Percentiles rank a stretch among this genome's conserved stretches.
Evolutionary conservation across 1,140 invertebrate species (phyloP).

Genomic region (Trachymyrmex septentrionalis): DNA sequence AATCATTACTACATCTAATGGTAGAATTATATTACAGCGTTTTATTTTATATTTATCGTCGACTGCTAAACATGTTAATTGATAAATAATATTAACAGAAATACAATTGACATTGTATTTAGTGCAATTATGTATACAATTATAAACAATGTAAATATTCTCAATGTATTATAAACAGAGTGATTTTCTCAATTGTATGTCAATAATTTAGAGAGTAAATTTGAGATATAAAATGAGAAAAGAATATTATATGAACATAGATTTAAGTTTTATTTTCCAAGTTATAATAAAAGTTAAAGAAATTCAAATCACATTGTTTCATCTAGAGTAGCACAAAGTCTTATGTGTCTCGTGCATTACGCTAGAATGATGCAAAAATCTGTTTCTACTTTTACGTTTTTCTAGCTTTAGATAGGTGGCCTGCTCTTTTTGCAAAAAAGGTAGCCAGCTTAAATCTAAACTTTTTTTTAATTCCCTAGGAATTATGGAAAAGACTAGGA

Average conservation of each 20-base stretch:
- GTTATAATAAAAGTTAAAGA: slow-evolving; percentile 5
- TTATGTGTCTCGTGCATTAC: too few relatives aligned
- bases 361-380: too few relatives aligned
- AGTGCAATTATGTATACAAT: slow-evolving; percentile 17
- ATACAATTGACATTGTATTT: background rate
- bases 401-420: too few relatives aligned
- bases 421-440: too few relatives aligned
- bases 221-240: background rate
- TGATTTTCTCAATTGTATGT: slow-evolving; percentile 19
- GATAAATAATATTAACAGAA: background rate
- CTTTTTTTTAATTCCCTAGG: too few relatives aligned
- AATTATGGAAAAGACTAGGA: too few relatives aligned
- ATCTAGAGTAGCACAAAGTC: too few relatives aligned
- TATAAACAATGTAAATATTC: slow-evolving; percentile 32
- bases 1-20: background rate
- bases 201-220: background rate
- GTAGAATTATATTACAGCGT: background rate
- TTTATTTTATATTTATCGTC: slow-evolving; percentile 18
- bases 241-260: background rate
- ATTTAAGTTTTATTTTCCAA: slow-evolving; percentile 1
- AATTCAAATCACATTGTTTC: background rate
- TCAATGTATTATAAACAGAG: slow-evolving; percentile 12
- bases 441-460: too few relatives aligned
- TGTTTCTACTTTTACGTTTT: too few relatives aligned
- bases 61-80: background rate